Evolutionary conservation across 2,888 invertebrate genomes (phyloP), one percentile per base, ranked within the genome.

Genomic region (Andrena haemorrhoa): DNA sequence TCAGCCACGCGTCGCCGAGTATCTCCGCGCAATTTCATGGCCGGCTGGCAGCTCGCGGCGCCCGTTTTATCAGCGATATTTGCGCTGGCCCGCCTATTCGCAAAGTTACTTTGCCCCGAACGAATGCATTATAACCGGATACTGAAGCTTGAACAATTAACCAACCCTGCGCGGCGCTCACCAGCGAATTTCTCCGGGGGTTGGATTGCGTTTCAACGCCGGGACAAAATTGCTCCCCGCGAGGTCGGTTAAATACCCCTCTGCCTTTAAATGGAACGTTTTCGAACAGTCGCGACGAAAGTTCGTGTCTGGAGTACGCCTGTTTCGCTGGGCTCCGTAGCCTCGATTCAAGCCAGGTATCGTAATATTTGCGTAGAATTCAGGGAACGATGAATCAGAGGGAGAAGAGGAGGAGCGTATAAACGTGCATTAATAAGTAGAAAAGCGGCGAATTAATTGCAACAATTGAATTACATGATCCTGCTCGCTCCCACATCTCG

Each of bases 201-300:
- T 26, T 8, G 26, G 33, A 33, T 35, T 33, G n/a, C 35, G 33
- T 58, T 58, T 58, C 33, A n/a, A 61, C 49, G n/a, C 41, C 47
- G 64, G 12, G 47, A 71, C 71, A 64, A 76, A 76, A 76, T 64
- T 71, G 26, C n/a, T 35, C 26, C 2, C 20, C 33, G 26, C 56
- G 26, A 56, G 56, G 23, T 20, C 8, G 56, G 33, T 26, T 26
- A 26, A 41, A 69, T 61, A 33, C 33, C 51, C 10, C 12, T 8
- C n/a, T 12, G 53, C 12, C 23, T 63, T 10, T 63, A 12, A 16
- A 12, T 63, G 63, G 29, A 23, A 41, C 41, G 41, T 63, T 16
- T 20, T 20, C 8, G 41, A 23, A 63, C 23, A 23, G 1, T 5
- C 26, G 56, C 41, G 20, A 12, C 12, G 6, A 41, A 31, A 41